A percentile compares a stretch with the other conserved stretches of the same genome.
These are phyloP conservation scores for Argentina silus DNA, from an alignment of 2,797 vertebrate genomes.

Conservation along the genomic window DNA sequence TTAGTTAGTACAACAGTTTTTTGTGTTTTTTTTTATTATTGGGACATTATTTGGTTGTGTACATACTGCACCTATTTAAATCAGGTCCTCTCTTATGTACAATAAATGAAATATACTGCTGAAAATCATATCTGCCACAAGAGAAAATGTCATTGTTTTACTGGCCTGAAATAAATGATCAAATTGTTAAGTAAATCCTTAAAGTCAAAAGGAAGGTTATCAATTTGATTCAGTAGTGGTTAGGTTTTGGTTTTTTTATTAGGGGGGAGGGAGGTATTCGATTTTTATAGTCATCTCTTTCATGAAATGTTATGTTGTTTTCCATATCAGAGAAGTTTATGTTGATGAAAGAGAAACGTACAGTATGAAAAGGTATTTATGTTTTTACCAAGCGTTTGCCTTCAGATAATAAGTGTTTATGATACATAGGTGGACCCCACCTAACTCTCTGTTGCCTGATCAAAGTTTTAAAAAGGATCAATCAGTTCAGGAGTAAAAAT, in stretches of 20 bases:
- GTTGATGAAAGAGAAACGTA: conserved; percentile 13
- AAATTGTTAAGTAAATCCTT: not conserved
- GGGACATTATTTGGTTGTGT: not conserved
- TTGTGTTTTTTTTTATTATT: not conserved
- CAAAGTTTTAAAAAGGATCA: conserved; percentile 27
- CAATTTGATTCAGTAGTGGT: not conserved
- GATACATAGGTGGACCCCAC: conserved; percentile 48
- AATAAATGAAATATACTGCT: not conserved
- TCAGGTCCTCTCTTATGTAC: not conserved
- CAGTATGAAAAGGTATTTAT: conserved; percentile 52
- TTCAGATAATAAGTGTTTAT: conserved; percentile 51
- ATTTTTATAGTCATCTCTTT: not conserved
- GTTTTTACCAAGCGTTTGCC: conserved; percentile 72
- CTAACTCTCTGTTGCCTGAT: conserved; percentile 54
- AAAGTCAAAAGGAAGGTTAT: not conserved
- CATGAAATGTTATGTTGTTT: conserved; percentile 26
- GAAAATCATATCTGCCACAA: not conserved
- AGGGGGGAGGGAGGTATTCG: not conserved
- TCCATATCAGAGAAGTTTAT: conserved; percentile 4
- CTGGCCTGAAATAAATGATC: not conserved
- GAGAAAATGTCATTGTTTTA: not conserved
- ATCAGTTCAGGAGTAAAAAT: conserved; percentile 22
- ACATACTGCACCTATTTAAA: not conserved
- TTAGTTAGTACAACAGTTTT: conserved; percentile 10
- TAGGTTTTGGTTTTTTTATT: not conserved